Percentiles rank a stretch among this genome's conserved stretches.
Conservation (phyloP, 2,888 invertebrate species). For the Trichogramma dendrolimi region DNA sequence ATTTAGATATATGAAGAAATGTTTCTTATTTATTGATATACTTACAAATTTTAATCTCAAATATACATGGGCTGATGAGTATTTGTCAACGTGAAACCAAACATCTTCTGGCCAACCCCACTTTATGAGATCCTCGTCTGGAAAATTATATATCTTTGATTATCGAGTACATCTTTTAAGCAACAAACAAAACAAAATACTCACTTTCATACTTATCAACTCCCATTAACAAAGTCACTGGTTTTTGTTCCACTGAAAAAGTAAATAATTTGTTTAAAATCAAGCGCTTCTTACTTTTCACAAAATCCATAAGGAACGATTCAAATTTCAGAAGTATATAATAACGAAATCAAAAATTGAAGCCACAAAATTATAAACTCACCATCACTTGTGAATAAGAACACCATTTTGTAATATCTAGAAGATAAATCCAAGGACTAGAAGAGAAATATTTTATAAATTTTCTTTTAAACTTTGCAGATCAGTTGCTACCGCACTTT, state of each 20-base stretch:
- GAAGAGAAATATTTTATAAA: no score
- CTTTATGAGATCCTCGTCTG: slow-evolving; percentile 95
- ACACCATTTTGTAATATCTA: slow-evolving; percentile 65
- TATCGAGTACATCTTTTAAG: not conserved
- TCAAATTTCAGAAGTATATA: no score
- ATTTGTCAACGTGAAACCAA: slow-evolving; percentile 97
- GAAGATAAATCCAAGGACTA: no score
- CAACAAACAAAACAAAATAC: slow-evolving; percentile 38
- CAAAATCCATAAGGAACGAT: not conserved
- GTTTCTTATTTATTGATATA: slow-evolving; percentile 28
- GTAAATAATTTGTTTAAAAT: slow-evolving; percentile 12
- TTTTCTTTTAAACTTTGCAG: no score
- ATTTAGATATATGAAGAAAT: slow-evolving; percentile 3
- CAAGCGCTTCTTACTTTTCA: slow-evolving; percentile 13
- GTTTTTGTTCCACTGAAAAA: slow-evolving; percentile 72
- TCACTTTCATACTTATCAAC: slow-evolving; percentile 95
- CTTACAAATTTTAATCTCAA: slow-evolving; percentile 76
- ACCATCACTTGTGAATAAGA: slow-evolving; percentile 73
- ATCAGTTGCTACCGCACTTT: no score
- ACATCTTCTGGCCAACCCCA: slow-evolving; percentile 99
- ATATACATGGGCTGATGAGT: slow-evolving; percentile 98
- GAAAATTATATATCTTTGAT: slow-evolving; percentile 34
- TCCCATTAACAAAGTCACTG: slow-evolving; percentile 91
- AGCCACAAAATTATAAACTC: slow-evolving; percentile 29
- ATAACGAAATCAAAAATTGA: no score